These are phyloP conservation scores for Danio aesculapii DNA, from an alignment of 2,797 vertebrate genomes.

Conservation along the genomic window DNA sequence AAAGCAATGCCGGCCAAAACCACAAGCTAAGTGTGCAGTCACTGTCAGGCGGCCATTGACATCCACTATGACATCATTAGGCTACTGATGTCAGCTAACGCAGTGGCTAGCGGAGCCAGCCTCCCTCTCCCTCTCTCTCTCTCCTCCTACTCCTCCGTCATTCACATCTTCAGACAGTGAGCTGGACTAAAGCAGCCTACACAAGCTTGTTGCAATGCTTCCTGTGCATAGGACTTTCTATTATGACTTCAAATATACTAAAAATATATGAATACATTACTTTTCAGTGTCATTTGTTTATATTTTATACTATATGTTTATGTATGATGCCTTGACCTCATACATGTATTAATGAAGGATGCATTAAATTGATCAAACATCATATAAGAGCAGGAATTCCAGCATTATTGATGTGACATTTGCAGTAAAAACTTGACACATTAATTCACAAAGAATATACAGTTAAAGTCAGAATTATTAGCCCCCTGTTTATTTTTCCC, in stretches of 20 bases:
- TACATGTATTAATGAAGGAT: no score
- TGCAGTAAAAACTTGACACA: no score
- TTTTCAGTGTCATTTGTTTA: no score
- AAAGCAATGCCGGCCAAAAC: constrained; percentile 80
- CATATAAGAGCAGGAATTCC: no score
- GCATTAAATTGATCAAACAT: no score
- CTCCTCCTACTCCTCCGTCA: constrained; percentile 19
- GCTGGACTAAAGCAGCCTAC: not conserved
- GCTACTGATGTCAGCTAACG: constrained; percentile 87
- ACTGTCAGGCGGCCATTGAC: constrained; percentile 90
- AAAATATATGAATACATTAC: not conserved
- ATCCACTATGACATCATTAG: constrained; percentile 95
- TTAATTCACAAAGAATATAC: no score
- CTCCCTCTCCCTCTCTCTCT: constrained; percentile 3
- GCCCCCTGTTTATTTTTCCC: no score
- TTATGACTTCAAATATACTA: not conserved
- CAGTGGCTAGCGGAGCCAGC: constrained; percentile 74
- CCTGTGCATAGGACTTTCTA: not conserved
- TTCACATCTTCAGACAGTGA: constrained; percentile 26
- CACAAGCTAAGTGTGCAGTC: constrained; percentile 84
- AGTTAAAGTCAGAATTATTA: no score
- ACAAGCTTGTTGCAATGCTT: not conserved
- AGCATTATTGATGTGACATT: no score
- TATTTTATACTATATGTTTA: no score
- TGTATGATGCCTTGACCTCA: no score